phyloP scores from a whole-genome alignment of 2,888 invertebrate species.

The Ophraella communa region DNA sequence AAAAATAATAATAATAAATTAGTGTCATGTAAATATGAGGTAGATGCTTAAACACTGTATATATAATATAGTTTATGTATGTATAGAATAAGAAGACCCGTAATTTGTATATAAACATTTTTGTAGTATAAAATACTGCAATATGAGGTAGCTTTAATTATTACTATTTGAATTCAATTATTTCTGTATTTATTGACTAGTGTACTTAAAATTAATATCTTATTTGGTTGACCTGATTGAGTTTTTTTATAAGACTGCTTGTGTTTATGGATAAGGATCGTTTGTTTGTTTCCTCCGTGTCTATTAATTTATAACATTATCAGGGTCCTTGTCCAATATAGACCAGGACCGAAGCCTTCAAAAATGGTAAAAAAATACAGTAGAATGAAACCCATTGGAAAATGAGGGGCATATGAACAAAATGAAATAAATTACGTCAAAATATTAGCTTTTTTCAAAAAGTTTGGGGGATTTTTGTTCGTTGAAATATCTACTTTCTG shows the following conservation, averaged over 20 bases:
- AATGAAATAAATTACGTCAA: too few relatives aligned
- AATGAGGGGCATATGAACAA: too few relatives aligned
- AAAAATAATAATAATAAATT: slow-evolving; percentile 33
- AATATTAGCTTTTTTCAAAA: too few relatives aligned
- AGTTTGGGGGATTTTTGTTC: too few relatives aligned
- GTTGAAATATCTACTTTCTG: too few relatives aligned
- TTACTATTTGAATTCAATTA: slow-evolving; percentile 29
- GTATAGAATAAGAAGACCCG: slow-evolving; percentile 20
- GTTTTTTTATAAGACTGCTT: too few relatives aligned
- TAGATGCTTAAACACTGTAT: slow-evolving; percentile 41
- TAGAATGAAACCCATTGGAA: too few relatives aligned
- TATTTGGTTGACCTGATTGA: slow-evolving; percentile 48
- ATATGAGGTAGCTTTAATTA: slow-evolving; percentile 17
- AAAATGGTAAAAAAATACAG: too few relatives aligned
- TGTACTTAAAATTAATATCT: slow-evolving; percentile 52
- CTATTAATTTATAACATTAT: slow-evolving; percentile 8
- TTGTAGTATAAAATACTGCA: slow-evolving; percentile 28
- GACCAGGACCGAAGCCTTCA: too few relatives aligned
- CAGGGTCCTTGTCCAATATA: slow-evolving; percentile 2
- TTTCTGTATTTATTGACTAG: slow-evolving; percentile 51
- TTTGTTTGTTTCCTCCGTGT: background rate
- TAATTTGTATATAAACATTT: slow-evolving; percentile 6
- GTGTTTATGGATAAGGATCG: background rate
- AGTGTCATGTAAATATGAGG: slow-evolving; percentile 51
- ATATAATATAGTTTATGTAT: slow-evolving; percentile 28